These are phyloP conservation scores for Eilema griseolum DNA, from an alignment of 2,888 invertebrate species.

Conservation along the genomic window DNA sequence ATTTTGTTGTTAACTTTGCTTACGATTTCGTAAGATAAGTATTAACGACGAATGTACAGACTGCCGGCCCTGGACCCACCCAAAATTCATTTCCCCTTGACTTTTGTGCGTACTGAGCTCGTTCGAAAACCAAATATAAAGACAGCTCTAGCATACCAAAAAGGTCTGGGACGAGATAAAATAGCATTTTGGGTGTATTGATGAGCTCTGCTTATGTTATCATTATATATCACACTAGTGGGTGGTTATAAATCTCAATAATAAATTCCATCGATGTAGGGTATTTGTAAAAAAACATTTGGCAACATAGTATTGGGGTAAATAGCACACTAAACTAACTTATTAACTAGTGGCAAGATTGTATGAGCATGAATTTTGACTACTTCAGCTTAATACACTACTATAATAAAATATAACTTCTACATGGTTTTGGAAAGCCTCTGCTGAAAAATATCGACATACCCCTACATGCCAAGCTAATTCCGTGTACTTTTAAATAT, in stretches of 20 bases:
- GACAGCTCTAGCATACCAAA: background rate
- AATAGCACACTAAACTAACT: conserved; percentile 46
- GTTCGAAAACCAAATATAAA: background rate
- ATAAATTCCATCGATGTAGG: background rate
- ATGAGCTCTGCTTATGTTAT: background rate
- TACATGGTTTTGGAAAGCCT: background rate
- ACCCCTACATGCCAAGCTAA: background rate
- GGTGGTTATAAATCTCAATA: background rate
- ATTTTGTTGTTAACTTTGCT: too few relatives aligned
- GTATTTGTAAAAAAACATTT: conserved; percentile 42
- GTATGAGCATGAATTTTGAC: conserved; percentile 60
- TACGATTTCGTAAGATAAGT: too few relatives aligned
- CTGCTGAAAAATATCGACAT: background rate
- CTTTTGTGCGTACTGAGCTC: background rate
- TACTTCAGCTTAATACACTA: conserved; percentile 26
- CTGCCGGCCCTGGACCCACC: too few relatives aligned
- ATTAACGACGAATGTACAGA: too few relatives aligned
- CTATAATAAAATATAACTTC: conserved; percentile 32
- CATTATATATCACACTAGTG: background rate
- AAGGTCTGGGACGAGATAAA: background rate
- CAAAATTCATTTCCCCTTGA: background rate
- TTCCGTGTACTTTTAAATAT: background rate
- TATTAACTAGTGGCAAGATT: conserved; percentile 68
- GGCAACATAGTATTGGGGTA: conserved; percentile 38
- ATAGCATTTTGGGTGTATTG: background rate